Conservation (phyloP, 2,888 invertebrate genomes). For the Flexamia atlantica region DNA sequence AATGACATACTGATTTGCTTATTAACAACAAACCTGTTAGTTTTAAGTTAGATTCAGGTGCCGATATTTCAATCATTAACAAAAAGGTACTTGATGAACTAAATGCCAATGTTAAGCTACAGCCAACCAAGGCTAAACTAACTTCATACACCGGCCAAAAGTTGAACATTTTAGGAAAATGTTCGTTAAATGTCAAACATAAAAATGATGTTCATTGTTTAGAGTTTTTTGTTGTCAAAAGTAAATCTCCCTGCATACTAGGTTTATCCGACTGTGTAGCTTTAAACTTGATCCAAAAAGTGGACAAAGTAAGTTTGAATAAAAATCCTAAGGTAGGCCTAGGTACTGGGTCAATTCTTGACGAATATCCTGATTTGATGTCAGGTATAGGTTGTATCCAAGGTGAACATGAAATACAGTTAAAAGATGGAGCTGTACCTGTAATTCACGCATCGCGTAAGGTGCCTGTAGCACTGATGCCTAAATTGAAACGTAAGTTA, state of each 20-base stretch:
- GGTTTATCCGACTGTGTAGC: background rate
- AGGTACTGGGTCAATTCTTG: background rate
- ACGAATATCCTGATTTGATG: constrained; percentile 28
- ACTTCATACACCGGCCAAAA: constrained; percentile 26
- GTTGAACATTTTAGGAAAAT: constrained; percentile 15
- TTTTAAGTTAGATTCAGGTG: constrained; percentile 61
- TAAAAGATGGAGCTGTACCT: constrained; percentile 66
- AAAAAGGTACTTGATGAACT: constrained; percentile 42
- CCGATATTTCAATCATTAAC: constrained; percentile 58
- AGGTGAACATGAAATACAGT: constrained; percentile 67
- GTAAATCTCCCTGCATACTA: constrained; percentile 1
- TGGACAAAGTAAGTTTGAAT: background rate
- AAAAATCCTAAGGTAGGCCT: background rate
- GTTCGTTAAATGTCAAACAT: background rate
- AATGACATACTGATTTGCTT: constrained; percentile 50
- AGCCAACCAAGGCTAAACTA: background rate
- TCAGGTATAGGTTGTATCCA: constrained; percentile 41
- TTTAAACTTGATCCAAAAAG: background rate
- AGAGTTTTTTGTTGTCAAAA: constrained; percentile 17
- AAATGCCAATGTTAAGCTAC: background rate
- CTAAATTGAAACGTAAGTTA: constrained; percentile 67
- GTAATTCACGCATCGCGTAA: constrained; percentile 62
- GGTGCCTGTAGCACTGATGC: constrained; percentile 66
- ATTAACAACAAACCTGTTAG: constrained; percentile 25
- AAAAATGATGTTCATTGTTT: background rate